These are phyloP conservation scores for Callithrix jacchus DNA, from an alignment of 2,113 vertebrate species.

Conservation along the genomic window DNA sequence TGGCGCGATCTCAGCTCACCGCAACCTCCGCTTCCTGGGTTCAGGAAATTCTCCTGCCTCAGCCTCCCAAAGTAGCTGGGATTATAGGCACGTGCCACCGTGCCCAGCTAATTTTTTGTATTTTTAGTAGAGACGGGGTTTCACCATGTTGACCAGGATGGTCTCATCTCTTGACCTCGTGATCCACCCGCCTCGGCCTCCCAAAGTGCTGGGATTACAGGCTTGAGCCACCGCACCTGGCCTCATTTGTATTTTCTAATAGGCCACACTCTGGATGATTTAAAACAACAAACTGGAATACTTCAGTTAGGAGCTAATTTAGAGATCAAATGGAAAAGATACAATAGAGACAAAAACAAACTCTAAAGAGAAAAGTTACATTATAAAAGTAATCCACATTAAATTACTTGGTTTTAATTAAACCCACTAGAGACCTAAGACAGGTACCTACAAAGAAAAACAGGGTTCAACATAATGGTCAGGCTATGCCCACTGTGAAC, in stretches of 20 bases:
- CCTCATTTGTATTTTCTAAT: neutral
- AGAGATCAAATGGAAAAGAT: neutral
- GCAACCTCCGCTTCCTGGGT: too few relatives aligned
- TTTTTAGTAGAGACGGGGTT: too few relatives aligned
- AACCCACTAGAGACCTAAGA: neutral
- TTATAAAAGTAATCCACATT: neutral
- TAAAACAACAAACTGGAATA: conserved; percentile 1
- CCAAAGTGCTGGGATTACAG: too few relatives aligned
- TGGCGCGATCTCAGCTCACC: too few relatives aligned
- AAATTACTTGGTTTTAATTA: neutral
- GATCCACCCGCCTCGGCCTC: too few relatives aligned
- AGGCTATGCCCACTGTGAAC: neutral
- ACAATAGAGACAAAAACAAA: neutral
- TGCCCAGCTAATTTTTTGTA: too few relatives aligned
- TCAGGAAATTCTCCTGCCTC: too few relatives aligned
- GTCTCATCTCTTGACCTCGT: too few relatives aligned
- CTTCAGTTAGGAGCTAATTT: neutral
- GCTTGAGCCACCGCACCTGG: too few relatives aligned
- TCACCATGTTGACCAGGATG: too few relatives aligned
- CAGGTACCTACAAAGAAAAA: neutral
- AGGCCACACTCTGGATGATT: neutral
- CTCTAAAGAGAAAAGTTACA: neutral
- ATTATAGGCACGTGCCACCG: too few relatives aligned
- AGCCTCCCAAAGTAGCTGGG: too few relatives aligned
- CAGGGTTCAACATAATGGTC: neutral